Base-by-base conservation (phyloP, 2,113 vertebrate genomes). In the Paramormyrops kingsleyae region DNA sequence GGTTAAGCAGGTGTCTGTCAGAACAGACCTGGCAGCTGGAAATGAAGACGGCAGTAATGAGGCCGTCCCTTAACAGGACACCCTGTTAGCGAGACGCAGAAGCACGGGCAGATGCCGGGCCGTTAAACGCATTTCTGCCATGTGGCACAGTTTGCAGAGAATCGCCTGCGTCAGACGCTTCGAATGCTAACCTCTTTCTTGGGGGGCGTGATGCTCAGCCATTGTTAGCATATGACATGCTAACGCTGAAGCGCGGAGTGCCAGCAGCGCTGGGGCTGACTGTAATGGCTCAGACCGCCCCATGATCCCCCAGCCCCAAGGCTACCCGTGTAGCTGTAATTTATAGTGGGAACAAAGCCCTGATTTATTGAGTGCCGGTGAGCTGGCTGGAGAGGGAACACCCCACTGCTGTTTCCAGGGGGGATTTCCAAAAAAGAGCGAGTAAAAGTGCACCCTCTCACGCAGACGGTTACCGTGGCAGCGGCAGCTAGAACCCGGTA, bases 381-480 rank as follows among this genome's bases (percentile, higher is more conserved):
- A 84, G 62, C 74, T 88, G 13, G 50, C 4, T 59, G 42, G 39
- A 83, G 21, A 2, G 15, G 19, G 2, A 88, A 50, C 84, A 87
- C 88, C 89, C 92, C 91, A 87, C 19, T 13, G 44, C 86, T 62
- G 91, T 93, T 93, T 93, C 94, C 92, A 92, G 87, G 91, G 92
- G 12, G 80, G 66, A 87, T 88, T 89, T 87, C 35, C 83, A 31
- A 89, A 90, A 62, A 90, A 59, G 88, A 77, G 87, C 52, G 3
- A 92, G 70, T 90, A 90, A 91, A 19, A 87, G 84, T 88, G 35
- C 10, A 42, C 31, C 15, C 31, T 42, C 5, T 24, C 89, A 80
- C 46, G 66, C 42, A 13, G 88, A 88, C 52, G 83, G 24, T 42
- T n/a, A 80, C 59, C 52, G 70, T 5, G 53, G 46, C 10, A 87